These are phyloP conservation scores for Mellivora capensis DNA, from an alignment of 2,113 vertebrate genomes.

Conservation along the genomic window DNA sequence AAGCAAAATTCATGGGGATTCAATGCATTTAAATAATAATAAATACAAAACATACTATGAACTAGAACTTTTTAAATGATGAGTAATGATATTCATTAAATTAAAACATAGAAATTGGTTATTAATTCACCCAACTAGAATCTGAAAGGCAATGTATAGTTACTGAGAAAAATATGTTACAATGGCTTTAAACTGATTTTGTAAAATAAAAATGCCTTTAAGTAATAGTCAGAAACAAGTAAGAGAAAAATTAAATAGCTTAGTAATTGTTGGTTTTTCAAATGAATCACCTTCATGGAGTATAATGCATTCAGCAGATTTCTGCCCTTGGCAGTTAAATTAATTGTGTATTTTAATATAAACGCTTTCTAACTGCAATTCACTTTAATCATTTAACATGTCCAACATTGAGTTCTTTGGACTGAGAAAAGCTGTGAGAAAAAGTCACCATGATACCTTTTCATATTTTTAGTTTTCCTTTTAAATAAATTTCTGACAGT, in stretches of 20 bases:
- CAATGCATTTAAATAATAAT: background rate
- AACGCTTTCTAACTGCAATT: slow-evolving; percentile 48
- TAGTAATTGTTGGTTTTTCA: slow-evolving; percentile 47
- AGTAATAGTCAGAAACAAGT: background rate
- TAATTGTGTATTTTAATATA: slow-evolving; percentile 45
- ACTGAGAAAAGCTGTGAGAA: background rate
- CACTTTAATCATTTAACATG: slow-evolving; percentile 46
- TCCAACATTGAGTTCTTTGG: background rate
- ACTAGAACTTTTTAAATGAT: background rate
- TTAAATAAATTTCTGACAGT: background rate
- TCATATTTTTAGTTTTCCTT: background rate
- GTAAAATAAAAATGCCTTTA: background rate
- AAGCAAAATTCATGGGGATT: background rate
- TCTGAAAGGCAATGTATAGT: background rate
- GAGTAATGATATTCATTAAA: background rate
- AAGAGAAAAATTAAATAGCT: slow-evolving; percentile 52
- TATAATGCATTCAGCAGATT: slow-evolving; percentile 27
- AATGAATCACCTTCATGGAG: slow-evolving; percentile 32
- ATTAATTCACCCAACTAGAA: background rate
- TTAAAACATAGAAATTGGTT: slow-evolving; percentile 6
- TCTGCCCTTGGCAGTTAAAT: slow-evolving; percentile 28
- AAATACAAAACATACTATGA: background rate
- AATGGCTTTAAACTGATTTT: slow-evolving; percentile 23
- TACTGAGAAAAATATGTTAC: slow-evolving; percentile 20
- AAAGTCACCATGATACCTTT: background rate